Evolutionary conservation across 2,888 invertebrate genomes (phyloP).

Genomic region (Patella pellucida): DNA sequence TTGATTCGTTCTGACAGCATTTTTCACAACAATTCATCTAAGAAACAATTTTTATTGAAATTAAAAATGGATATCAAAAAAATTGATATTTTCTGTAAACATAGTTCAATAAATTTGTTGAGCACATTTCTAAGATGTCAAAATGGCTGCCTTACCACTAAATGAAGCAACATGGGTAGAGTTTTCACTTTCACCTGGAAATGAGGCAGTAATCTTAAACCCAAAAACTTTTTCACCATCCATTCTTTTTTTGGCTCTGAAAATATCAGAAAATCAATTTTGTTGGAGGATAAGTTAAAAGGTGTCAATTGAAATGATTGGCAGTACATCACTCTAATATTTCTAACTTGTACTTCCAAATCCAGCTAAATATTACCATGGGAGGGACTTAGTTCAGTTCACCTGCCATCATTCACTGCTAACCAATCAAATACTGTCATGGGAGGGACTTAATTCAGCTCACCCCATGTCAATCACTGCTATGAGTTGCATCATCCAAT

Average conservation of each 20-base stretch:
- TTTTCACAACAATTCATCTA: too few relatives aligned
- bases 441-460: neutral
- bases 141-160: slow-evolving; percentile 10
- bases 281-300: slow-evolving; percentile 7
- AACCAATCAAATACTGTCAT: too few relatives aligned
- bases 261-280: slow-evolving; percentile 32
- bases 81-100: too few relatives aligned
- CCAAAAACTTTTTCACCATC: slow-evolving; percentile 88
- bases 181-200: slow-evolving; percentile 6
- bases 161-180: neutral
- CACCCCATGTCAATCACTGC: neutral
- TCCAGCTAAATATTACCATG: too few relatives aligned
- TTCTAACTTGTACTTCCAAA: neutral
- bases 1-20: too few relatives aligned
- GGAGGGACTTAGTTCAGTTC: neutral
- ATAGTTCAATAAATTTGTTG: too few relatives aligned
- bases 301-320: neutral
- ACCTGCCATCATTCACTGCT: neutral
- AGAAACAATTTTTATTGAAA: too few relatives aligned
- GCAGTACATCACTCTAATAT: neutral
- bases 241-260: slow-evolving; percentile 86
- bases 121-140: neutral
- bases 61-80: too few relatives aligned
- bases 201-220: slow-evolving; percentile 73
- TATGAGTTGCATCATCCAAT: slow-evolving; percentile 4